Evolutionary conservation across 2,888 invertebrate genomes (phyloP), one percentile per base, ranked within the genome.

Genomic region (Stenurella melanura): DNA sequence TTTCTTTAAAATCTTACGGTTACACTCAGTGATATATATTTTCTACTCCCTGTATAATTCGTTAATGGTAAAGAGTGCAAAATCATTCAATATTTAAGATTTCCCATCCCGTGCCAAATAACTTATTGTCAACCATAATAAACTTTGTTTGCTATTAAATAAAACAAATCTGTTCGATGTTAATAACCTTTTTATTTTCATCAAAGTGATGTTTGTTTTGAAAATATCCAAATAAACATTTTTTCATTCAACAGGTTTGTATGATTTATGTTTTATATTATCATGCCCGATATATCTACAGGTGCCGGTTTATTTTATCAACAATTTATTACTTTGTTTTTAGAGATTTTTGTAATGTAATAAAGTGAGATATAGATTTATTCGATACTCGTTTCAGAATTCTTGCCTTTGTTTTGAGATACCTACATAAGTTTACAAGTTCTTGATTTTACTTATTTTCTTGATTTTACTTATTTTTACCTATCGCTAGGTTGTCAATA

Each of bases 261-360:
- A 50, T 50, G n/a, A 50, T 50, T 50, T 50, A 50, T 50, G n/a
- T 50, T 12, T 50, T 50, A n/a, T 50, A 50, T 50, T n/a, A n/a
- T 15, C 6, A 11, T 50, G 11, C n/a, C 12, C 50, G 4, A 50
- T 50, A 50, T 50, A 15, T 50, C 50, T 50, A 50, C 50, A 50
- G 50, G 50, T 50, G 50, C 50, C 15, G n/a, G 50, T 50, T 50
- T 50, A 50, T 50, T 50, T 50, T 50, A 50, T 50, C 50, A 50
- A n/a, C 15, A 50, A 50, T 50, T 50, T 50, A 50, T n/a, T n/a
- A 50, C 50, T 50, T n/a, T 50, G 50, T 50, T 50, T 50, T 15
- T n/a, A 50, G 6, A 15, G 0, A n/a, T 50, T 50, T 50, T 50
- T 4, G 4, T 50, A 5, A 50, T 17, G 15, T n/a, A 50, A 7